These are phyloP conservation scores for Gambelia wislizenii DNA, from an alignment of 2,797 vertebrate genomes.

Conservation along the genomic window DNA sequence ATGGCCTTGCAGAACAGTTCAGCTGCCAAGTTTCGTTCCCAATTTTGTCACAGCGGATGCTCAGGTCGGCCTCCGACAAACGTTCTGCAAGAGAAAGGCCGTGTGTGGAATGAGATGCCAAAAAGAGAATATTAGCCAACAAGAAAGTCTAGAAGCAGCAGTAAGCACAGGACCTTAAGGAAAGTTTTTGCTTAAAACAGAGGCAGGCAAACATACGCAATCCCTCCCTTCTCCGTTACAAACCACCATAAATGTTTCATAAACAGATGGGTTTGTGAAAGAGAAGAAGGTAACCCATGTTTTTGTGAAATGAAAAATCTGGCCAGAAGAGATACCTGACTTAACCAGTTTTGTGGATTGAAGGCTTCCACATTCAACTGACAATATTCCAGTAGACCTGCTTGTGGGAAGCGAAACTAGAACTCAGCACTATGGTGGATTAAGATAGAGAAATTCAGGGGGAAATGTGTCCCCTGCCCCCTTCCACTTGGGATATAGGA, in stretches of 20 bases:
- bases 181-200: background rate
- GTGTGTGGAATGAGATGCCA: accelerated
- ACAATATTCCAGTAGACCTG: too few relatives aligned
- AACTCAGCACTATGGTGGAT: too few relatives aligned
- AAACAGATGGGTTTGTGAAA: too few relatives aligned
- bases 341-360: too few relatives aligned
- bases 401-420: too few relatives aligned
- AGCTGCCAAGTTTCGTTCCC: background rate
- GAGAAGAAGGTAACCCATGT: too few relatives aligned
- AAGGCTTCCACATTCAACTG: too few relatives aligned
- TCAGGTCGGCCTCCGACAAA: background rate
- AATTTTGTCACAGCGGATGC: accelerated
- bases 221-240: background rate
- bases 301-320: too few relatives aligned
- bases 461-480: background rate
- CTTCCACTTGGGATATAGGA: too few relatives aligned
- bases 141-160: background rate
- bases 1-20: background rate
- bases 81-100: background rate
- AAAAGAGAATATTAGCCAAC: accelerated
- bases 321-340: too few relatives aligned
- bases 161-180: accelerated
- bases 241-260: background rate
- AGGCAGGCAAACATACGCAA: too few relatives aligned
- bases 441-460: too few relatives aligned